phyloP scores from a whole-genome alignment of 2,113 vertebrate species.

The Parus major region DNA sequence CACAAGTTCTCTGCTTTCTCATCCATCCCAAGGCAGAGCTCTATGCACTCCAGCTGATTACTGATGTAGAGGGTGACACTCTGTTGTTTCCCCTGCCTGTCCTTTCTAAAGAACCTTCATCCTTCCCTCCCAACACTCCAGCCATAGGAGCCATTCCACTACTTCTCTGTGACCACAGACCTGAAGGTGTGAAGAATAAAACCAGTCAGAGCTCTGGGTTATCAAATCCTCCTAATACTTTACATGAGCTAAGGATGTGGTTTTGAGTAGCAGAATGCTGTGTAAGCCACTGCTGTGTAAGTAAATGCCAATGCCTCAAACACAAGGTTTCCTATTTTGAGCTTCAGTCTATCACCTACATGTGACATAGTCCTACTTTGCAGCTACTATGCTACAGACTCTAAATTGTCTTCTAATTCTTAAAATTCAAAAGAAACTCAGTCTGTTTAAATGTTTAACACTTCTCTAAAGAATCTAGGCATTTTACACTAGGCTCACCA shows the following conservation, averaged over 20 bases:
- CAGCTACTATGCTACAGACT: background rate
- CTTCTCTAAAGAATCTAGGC: background rate
- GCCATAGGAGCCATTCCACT: background rate
- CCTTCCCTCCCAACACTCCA: background rate
- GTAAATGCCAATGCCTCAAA: background rate
- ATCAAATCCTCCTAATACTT: background rate
- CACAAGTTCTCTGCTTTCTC: background rate
- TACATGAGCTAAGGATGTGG: background rate
- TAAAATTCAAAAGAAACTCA: background rate
- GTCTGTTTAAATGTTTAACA: background rate
- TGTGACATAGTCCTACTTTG: background rate
- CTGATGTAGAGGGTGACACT: background rate
- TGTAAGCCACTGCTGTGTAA: background rate
- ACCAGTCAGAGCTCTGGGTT: background rate
- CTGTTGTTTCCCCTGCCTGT: rapidly evolving
- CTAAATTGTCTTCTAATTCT: background rate
- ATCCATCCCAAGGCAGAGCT: background rate
- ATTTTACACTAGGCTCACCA: background rate
- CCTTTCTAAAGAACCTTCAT: background rate
- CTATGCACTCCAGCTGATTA: background rate
- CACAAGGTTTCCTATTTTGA: background rate
- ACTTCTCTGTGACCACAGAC: background rate
- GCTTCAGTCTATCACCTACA: background rate
- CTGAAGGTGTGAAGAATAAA: background rate
- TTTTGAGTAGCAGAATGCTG: background rate